These are phyloP conservation scores for Lingula anatina DNA, from an alignment of 2,888 invertebrate species.

Conservation along the genomic window DNA sequence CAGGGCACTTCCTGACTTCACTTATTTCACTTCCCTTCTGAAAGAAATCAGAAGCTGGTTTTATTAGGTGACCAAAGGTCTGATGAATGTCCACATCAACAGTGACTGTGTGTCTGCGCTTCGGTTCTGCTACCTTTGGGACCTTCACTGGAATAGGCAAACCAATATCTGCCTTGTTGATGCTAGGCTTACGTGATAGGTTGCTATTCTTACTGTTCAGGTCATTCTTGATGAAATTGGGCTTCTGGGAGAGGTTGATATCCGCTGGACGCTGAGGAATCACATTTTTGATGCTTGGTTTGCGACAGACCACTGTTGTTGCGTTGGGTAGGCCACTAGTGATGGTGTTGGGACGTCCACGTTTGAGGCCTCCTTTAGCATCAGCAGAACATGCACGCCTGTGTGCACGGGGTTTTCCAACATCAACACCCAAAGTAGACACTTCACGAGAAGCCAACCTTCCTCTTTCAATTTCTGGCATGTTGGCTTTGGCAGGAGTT, in stretches of 20 bases:
- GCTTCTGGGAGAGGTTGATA: not conserved
- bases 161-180: conserved; percentile 27
- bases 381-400: conserved; percentile 13
- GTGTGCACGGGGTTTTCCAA: conserved; percentile 2
- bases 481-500: not conserved
- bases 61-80: too few species aligned
- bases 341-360: conserved; percentile 38
- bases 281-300: not conserved
- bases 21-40: too few species aligned
- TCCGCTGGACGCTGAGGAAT: not conserved
- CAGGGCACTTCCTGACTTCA: too few species aligned
- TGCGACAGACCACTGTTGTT: too few species aligned
- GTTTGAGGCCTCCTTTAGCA: conserved; percentile 10
- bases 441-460: not conserved
- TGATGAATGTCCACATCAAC: too few species aligned
- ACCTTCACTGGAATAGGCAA: conserved; percentile 20
- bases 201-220: too few species aligned
- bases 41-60: too few species aligned
- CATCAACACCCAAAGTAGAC: not conserved
- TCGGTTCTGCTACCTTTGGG: conserved; percentile 7
- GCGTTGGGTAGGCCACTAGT: conserved; percentile 29
- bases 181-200: conserved; percentile 9
- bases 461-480: not conserved
- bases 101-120: too few species aligned
- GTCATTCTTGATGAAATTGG: not conserved